Evolutionary conservation across 2,888 invertebrate genomes (phyloP).

Genomic region (Andricus quercusramuli): DNA sequence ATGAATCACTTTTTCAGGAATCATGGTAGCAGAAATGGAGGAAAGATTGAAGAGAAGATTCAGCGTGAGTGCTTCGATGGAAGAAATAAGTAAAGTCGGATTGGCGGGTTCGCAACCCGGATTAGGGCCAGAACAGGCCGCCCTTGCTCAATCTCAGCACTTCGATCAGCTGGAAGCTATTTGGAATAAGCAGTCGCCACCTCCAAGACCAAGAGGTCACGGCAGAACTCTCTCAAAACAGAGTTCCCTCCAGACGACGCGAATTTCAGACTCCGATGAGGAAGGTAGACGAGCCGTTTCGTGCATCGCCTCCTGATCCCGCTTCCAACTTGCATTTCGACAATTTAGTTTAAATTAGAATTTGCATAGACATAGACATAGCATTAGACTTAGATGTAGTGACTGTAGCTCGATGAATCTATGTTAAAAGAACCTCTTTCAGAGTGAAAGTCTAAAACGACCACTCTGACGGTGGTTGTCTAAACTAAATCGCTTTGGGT

Average conservation of each 20-base stretch:
- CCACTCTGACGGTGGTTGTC: too few relatives aligned
- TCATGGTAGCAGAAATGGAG: slow-evolving; percentile 90
- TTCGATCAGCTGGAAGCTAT: slow-evolving; percentile 91
- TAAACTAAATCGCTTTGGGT: too few relatives aligned
- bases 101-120: slow-evolving; percentile 73
- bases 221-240: slow-evolving; percentile 85
- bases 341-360: too few relatives aligned
- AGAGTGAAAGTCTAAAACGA: too few relatives aligned
- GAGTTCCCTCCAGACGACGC: slow-evolving; percentile 87
- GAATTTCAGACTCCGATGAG: slow-evolving; percentile 88
- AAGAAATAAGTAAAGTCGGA: slow-evolving; percentile 83
- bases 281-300: slow-evolving; percentile 80
- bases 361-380: neutral
- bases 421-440: too few relatives aligned
- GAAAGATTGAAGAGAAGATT: slow-evolving; percentile 89
- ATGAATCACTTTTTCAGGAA: slow-evolving; percentile 65
- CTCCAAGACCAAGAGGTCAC: slow-evolving; percentile 76
- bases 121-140: slow-evolving; percentile 88
- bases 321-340: slow-evolving; percentile 11
- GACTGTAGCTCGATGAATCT: too few relatives aligned
- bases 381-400: too few relatives aligned
- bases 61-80: slow-evolving; percentile 92
- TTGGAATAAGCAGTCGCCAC: slow-evolving; percentile 92
- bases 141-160: slow-evolving; percentile 91
- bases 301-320: slow-evolving; percentile 52